These are phyloP conservation scores for Rhadinocentrus ornatus DNA, from an alignment of 2,797 vertebrate genomes.

Conservation along the genomic window DNA sequence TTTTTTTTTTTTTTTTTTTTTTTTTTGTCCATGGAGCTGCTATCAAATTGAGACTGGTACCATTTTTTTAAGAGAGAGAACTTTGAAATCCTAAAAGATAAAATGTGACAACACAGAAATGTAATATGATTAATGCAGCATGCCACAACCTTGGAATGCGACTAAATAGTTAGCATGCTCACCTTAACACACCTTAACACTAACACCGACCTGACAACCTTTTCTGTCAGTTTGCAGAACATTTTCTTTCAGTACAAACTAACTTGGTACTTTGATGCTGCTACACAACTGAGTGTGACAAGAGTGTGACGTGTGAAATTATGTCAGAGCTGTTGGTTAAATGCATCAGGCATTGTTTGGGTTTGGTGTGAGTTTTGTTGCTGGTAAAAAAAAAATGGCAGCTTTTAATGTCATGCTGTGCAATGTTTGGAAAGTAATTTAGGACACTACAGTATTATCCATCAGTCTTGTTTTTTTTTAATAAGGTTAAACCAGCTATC, in stretches of 20 bases:
- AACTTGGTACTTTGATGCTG: background rate
- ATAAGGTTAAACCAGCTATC: background rate
- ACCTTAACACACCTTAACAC: background rate
- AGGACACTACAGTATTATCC: background rate
- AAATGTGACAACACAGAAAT: background rate
- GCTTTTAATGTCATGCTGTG: background rate
- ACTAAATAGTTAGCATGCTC: background rate
- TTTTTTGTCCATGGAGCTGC: background rate
- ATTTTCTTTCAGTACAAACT: background rate
- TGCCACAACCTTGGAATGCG: background rate
- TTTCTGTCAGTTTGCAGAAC: slow-evolving; percentile 6
- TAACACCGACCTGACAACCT: slow-evolving; percentile 2
- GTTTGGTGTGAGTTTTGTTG: slow-evolving; percentile 22
- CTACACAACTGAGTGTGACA: background rate
- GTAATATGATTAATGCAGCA: background rate
- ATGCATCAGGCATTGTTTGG: slow-evolving; percentile 18
- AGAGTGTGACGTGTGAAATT: slow-evolving; percentile 20
- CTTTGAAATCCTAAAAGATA: background rate
- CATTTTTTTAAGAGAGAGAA: background rate
- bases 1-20: background rate
- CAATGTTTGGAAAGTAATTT: background rate
- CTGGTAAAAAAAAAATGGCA: slow-evolving; percentile 35
- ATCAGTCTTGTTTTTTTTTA: background rate
- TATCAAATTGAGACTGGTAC: background rate
- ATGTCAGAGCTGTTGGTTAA: slow-evolving; percentile 33